Conservation (phyloP, 2,797 vertebrate species). For the Rhinophrynus dorsalis region DNA sequence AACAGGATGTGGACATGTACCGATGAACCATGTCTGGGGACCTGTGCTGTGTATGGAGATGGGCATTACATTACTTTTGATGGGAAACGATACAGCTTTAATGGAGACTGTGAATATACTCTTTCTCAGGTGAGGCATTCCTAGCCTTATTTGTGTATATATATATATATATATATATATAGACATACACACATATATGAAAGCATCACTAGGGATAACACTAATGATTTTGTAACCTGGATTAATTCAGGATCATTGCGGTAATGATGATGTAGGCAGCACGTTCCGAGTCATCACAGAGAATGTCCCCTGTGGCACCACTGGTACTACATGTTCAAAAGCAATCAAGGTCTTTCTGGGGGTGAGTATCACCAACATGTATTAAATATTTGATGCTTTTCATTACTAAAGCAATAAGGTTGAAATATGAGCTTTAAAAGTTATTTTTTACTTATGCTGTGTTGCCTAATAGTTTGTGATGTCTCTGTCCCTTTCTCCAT, state of each 20-base stretch:
- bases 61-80: constrained; percentile 90
- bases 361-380: constrained; percentile 74
- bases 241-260: constrained; percentile 75
- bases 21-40: constrained; percentile 70
- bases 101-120: constrained; percentile 86
- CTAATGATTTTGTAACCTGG: neutral
- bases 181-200: too few species aligned
- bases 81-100: constrained; percentile 83
- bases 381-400: too few species aligned
- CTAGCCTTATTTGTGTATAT: constrained; percentile 5
- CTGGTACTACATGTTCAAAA: constrained; percentile 89
- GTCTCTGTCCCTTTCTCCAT: neutral
- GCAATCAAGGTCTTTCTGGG: constrained; percentile 84
- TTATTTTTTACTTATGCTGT: too few species aligned
- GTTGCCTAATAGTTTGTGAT: neutral
- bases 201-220: too few species aligned
- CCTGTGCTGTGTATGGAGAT: constrained; percentile 85
- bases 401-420: too few species aligned
- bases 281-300: constrained; percentile 85
- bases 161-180: too few species aligned
- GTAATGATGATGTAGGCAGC: constrained; percentile 57
- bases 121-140: constrained; percentile 76
- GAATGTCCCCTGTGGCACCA: constrained; percentile 87
- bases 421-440: too few species aligned
- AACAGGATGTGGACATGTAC: constrained; percentile 80